Evolutionary conservation across 37 sponge, comb jelly and placozoan genomes (phyloP).

Genomic region (Beroe forskalii): DNA sequence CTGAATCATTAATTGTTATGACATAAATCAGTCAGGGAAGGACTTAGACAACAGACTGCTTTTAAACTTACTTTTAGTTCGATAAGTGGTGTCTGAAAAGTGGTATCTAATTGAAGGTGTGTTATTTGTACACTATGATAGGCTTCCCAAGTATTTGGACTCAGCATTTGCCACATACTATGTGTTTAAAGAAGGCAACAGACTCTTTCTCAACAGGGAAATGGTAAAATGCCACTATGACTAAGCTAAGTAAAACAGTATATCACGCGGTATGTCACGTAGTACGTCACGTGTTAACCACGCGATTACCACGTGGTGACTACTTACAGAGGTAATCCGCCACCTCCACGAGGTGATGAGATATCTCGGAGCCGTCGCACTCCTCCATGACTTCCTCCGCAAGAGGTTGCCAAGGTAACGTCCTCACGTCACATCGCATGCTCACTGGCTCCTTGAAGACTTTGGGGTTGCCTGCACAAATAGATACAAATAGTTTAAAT

Average conservation of each 20-base stretch:
- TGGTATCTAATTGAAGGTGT: not conserved
- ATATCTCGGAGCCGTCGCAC: constrained; percentile 32
- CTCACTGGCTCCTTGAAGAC: constrained; percentile 50
- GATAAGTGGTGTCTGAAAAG: not conserved
- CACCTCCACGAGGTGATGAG: constrained; percentile 51
- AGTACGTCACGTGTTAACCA: no score
- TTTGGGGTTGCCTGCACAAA: constrained; percentile 24
- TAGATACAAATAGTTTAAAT: not conserved
- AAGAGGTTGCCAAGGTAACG: constrained; percentile 62
- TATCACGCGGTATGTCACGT: no score
- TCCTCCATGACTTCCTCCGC: not conserved
- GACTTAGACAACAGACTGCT: not conserved
- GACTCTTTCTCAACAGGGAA: no score
- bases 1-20: no score
- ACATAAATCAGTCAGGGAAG: no score
- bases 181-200: no score
- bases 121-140: no score
- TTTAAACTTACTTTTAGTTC: not conserved
- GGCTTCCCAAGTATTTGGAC: no score
- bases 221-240: no score
- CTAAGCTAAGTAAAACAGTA: no score
- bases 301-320: no score
- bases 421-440: constrained; percentile 28
- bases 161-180: no score
- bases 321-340: constrained; percentile 59